Conservation (phyloP, 2,113 vertebrate species). For the Cyphomyrus plagiostoma region DNA sequence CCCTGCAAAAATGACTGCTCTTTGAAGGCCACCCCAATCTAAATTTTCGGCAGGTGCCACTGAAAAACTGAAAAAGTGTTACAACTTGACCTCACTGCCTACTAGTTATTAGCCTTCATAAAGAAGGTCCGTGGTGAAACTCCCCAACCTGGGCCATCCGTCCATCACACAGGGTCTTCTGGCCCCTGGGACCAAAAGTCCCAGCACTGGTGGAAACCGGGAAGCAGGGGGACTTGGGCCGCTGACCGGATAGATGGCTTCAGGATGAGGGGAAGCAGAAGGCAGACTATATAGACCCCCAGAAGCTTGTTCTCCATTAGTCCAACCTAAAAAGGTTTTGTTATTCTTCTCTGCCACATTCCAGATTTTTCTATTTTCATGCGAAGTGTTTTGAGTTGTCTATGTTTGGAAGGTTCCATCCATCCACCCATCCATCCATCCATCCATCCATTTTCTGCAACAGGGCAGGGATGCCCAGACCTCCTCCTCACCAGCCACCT, state of each 20-base stretch:
- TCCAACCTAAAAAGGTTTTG: background rate
- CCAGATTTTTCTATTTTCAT: background rate
- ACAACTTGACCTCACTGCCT: background rate
- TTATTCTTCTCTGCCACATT: background rate
- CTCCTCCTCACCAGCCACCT: background rate
- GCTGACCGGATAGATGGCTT: background rate
- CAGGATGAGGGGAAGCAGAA: background rate
- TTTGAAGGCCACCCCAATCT: background rate
- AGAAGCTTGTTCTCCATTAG: background rate
- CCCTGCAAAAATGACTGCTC: background rate
- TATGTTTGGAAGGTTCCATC: background rate
- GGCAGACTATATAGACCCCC: background rate
- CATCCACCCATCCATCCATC: no score
- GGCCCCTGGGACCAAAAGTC: background rate
- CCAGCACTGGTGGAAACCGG: background rate
- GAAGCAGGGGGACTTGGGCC: background rate
- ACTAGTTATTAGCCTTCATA: background rate
- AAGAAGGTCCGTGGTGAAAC: background rate
- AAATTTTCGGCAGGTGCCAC: background rate
- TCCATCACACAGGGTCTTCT: background rate
- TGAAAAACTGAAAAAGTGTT: background rate
- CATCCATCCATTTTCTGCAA: background rate
- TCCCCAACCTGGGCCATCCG: background rate
- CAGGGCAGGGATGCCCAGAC: background rate
- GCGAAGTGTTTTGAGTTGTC: background rate